A percentile compares a stretch with the other conserved stretches of the same genome.
Conservation (phyloP, 2,888 invertebrate genomes). For the Lampropteryx suffumata region DNA sequence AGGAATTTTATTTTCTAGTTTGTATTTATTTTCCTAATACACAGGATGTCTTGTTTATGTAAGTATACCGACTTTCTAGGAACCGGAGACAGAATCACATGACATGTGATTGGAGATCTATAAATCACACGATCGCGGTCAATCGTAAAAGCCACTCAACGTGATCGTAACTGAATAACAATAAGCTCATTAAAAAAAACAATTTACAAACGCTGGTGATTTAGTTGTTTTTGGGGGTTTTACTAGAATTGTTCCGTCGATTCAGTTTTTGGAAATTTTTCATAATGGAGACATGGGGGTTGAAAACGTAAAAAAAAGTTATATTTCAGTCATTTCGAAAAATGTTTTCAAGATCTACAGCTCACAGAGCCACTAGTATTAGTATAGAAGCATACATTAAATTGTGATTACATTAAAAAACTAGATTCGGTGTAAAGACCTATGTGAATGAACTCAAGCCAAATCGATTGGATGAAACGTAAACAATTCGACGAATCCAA, state of each 20-base stretch:
- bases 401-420: not conserved
- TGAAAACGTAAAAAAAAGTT: too few species aligned
- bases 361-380: too few species aligned
- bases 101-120: slow-evolving; percentile 31
- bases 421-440: slow-evolving; percentile 2
- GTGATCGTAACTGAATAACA: slow-evolving; percentile 40
- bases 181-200: slow-evolving; percentile 42
- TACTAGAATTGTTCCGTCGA: too few species aligned
- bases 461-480: slow-evolving; percentile 16
- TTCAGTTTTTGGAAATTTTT: too few species aligned
- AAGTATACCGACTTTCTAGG: slow-evolving; percentile 3
- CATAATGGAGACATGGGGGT: too few species aligned
- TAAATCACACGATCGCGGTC: slow-evolving; percentile 51
- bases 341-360: too few species aligned
- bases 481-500: slow-evolving; percentile 17
- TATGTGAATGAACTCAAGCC: slow-evolving; percentile 29
- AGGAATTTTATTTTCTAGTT: too few species aligned
- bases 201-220: slow-evolving; percentile 26
- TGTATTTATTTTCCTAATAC: not conserved
- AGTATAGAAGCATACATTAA: too few species aligned
- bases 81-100: slow-evolving; percentile 24
- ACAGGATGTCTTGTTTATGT: slow-evolving; percentile 2
- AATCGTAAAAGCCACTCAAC: slow-evolving; percentile 48
- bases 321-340: too few species aligned
- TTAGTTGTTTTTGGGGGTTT: too few species aligned